A percentile compares a stretch with the other conserved stretches of the same genome.
phyloP scores from a whole-genome alignment of 2,888 invertebrate genomes.

The Iselma pallidipennis region DNA sequence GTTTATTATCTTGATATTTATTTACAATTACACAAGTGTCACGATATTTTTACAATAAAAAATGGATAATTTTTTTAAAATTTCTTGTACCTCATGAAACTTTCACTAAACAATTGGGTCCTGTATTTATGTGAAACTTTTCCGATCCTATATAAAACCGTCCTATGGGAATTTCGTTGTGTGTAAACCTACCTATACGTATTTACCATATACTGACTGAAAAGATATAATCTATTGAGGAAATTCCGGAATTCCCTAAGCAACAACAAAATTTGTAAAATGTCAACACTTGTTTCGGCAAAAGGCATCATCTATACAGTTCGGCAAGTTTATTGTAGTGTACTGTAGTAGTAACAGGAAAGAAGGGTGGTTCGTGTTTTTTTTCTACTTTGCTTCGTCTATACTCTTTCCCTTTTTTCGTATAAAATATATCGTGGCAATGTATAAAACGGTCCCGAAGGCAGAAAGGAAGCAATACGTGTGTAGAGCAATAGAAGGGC shows the following conservation, averaged over 20 bases:
- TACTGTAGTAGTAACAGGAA: constrained; percentile 8
- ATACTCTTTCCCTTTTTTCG: not conserved
- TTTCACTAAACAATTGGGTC: not conserved
- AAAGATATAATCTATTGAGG: constrained; percentile 7
- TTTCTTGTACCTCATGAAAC: too few relatives aligned
- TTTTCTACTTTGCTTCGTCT: not conserved
- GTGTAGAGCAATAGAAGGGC: constrained; percentile 34
- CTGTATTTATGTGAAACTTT: not conserved
- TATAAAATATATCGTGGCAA: constrained; percentile 31
- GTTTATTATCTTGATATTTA: not conserved
- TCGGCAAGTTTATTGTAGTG: not conserved
- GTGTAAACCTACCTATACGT: not conserved
- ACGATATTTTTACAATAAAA: not conserved
- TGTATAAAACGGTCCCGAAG: constrained; percentile 39
- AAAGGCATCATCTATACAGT: not conserved
- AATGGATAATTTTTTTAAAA: not conserved
- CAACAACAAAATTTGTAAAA: constrained; percentile 20
- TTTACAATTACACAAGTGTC: not conserved
- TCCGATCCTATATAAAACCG: not conserved
- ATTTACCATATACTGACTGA: not conserved
- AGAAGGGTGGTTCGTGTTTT: constrained; percentile 5
- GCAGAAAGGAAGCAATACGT: constrained; percentile 42
- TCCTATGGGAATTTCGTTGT: not conserved
- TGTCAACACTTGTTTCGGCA: constrained; percentile 29
- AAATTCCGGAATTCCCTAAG: constrained; percentile 2